phyloP scores from a whole-genome alignment of 2,888 invertebrate species.

The Marasmarcha lunaedactyla region DNA sequence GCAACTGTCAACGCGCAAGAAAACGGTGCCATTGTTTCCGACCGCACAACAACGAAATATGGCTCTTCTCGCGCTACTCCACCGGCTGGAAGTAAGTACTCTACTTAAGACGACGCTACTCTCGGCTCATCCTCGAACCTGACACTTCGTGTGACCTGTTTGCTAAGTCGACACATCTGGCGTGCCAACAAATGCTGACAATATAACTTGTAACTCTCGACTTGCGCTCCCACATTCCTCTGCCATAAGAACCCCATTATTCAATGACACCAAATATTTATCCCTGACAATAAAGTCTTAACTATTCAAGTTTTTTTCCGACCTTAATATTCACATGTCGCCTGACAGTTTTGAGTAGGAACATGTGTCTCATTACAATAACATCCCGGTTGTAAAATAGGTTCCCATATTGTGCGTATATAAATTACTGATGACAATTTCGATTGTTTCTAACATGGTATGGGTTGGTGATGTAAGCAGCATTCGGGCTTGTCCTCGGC shows the following conservation, averaged over 20 bases:
- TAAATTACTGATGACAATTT: slow-evolving; percentile 30
- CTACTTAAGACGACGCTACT: slow-evolving; percentile 3
- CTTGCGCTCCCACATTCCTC: slow-evolving; percentile 8
- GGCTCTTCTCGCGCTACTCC: slow-evolving; percentile 97
- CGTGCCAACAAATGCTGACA: too few relatives aligned
- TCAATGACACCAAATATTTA: not conserved
- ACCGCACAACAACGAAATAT: slow-evolving; percentile 92
- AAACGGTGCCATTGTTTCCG: slow-evolving; percentile 94
- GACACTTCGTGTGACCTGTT: too few relatives aligned
- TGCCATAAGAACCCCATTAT: slow-evolving; percentile 4
- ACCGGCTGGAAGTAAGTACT: slow-evolving; percentile 89
- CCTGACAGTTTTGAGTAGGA: slow-evolving; percentile 30
- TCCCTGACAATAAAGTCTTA: too few relatives aligned
- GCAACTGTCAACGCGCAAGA: slow-evolving; percentile 89
- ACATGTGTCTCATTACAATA: slow-evolving; percentile 41
- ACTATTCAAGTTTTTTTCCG: too few relatives aligned
- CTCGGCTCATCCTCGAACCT: too few relatives aligned
- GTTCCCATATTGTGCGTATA: slow-evolving; percentile 25
- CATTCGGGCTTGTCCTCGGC: slow-evolving; percentile 37
- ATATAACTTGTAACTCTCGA: not conserved
- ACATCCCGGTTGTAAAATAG: slow-evolving; percentile 21
- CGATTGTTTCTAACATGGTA: not conserved
- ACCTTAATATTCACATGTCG: not conserved
- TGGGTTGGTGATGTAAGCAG: slow-evolving; percentile 21
- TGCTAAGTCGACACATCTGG: too few relatives aligned